Percentiles rank a stretch among this genome's conserved stretches.
Conservation (phyloP, 2,113 vertebrate genomes). For the Stercorarius parasiticus region DNA sequence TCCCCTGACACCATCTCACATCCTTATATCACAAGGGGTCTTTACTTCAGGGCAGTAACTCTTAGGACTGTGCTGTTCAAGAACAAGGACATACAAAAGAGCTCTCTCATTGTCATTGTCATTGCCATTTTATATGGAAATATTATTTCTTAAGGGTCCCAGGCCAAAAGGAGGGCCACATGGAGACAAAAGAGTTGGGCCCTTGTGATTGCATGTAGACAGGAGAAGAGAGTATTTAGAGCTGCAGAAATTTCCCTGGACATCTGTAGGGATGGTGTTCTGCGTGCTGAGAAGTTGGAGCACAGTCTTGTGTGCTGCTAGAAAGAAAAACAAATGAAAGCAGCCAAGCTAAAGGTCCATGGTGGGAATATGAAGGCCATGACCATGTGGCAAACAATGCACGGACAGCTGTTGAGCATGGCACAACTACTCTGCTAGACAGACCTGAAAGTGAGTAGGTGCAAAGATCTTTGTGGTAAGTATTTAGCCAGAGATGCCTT, state of each 20-base stretch:
- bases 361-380: not conserved
- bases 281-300: not conserved
- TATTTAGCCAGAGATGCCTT: not conserved
- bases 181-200: not conserved
- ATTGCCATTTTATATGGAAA: not conserved
- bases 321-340: not conserved
- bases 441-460: not conserved
- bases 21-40: not conserved
- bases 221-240: not conserved
- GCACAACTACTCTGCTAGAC: not conserved
- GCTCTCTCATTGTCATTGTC: fast-evolving
- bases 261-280: not conserved
- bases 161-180: not conserved
- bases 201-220: not conserved
- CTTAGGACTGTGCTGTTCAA: not conserved
- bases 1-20: not conserved
- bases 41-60: not conserved
- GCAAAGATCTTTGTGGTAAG: not conserved
- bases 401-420: not conserved
- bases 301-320: not conserved
- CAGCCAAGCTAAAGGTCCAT: not conserved
- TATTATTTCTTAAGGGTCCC: not conserved
- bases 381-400: not conserved
- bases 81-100: not conserved
- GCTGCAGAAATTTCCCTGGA: not conserved